Evolutionary conservation across 2,888 invertebrate genomes (phyloP), one percentile per base, ranked within the genome.

Genomic region (Cremastinae sp.): DNA sequence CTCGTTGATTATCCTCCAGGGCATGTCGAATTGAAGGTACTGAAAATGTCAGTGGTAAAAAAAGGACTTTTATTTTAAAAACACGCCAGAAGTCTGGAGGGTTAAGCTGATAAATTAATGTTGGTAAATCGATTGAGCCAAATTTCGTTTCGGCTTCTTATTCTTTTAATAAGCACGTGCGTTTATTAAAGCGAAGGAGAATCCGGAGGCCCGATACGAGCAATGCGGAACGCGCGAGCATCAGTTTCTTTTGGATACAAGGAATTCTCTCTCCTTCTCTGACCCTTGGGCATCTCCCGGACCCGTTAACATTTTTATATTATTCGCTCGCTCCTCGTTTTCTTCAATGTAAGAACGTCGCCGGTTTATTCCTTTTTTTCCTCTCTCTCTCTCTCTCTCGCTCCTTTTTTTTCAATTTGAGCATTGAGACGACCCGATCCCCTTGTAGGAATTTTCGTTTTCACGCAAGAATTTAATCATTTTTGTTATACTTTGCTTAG

Each of bases 171-270:
- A n/a, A 10, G 34, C 18, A 12, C 34, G 18, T 56, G 18, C 41
- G 14, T 51, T 41, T 49, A 68, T 45, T 56, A 16, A 28, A 56
- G 45, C 45, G 22, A 34, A 34, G 62, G 49, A 20, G 22, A 58
- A 20, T 45, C 49, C 38, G 10, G 58, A 68, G n/a, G 49, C 68
- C 38, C 68, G 47, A 68, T 68, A 68, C 49, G 56, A 66, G 66
- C 66, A 66, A 66, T 56, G 66, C 66, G 66, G 66, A 66, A 66
- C 54, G 66, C 66, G 66, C 28, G 9, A 53, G 66, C 66, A 56
- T 66, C 66, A 56, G 54, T 66, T 66, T 66, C 66, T 66, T 66
- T 66, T 43, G 66, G 66, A 66, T 66, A 28, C 28, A 66, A 56
- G 66, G 45, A 66, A 66, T 66, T 66, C 66, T 66, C 66, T 45